Conservation (phyloP, 2,888 invertebrate genomes). For the Acleris holmiana region DNA sequence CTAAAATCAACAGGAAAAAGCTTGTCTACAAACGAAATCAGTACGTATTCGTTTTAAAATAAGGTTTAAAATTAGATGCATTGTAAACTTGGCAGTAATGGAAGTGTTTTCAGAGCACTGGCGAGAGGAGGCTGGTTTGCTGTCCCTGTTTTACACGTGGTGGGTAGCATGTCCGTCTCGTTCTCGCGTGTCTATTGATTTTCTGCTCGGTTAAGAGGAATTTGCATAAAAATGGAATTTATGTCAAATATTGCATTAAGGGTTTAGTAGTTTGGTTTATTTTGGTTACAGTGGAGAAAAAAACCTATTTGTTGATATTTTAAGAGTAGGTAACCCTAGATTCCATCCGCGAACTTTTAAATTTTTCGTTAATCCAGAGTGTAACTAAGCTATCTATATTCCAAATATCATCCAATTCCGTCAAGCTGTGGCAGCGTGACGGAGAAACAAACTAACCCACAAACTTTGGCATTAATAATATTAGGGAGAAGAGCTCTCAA, state of each 20-base stretch:
- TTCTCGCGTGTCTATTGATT: slow-evolving; percentile 65
- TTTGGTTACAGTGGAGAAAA: background rate
- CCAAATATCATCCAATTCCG: too few species aligned
- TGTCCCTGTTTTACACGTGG: slow-evolving; percentile 43
- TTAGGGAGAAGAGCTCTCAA: too few species aligned
- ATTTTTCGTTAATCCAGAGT: too few species aligned
- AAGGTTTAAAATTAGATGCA: slow-evolving; percentile 23
- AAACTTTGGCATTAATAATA: too few species aligned
- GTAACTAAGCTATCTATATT: too few species aligned
- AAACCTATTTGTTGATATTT: background rate
- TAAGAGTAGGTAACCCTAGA: too few species aligned
- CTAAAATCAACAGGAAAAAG: slow-evolving; percentile 3
- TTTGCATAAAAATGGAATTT: slow-evolving; percentile 59
- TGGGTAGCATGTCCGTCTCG: slow-evolving; percentile 43
- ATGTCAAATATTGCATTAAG: slow-evolving; percentile 32
- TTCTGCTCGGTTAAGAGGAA: slow-evolving; percentile 60
- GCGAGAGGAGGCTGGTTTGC: slow-evolving; percentile 48
- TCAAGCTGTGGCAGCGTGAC: too few species aligned
- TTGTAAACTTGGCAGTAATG: slow-evolving; percentile 38
- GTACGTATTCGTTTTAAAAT: background rate
- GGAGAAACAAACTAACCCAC: too few species aligned
- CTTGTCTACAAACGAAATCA: background rate
- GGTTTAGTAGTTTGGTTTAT: slow-evolving; percentile 9
- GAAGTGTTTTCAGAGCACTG: slow-evolving; percentile 54
- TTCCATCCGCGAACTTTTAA: too few species aligned